These are phyloP conservation scores for Griposia aprilina DNA, from an alignment of 2,888 invertebrate genomes.

Conservation along the genomic window DNA sequence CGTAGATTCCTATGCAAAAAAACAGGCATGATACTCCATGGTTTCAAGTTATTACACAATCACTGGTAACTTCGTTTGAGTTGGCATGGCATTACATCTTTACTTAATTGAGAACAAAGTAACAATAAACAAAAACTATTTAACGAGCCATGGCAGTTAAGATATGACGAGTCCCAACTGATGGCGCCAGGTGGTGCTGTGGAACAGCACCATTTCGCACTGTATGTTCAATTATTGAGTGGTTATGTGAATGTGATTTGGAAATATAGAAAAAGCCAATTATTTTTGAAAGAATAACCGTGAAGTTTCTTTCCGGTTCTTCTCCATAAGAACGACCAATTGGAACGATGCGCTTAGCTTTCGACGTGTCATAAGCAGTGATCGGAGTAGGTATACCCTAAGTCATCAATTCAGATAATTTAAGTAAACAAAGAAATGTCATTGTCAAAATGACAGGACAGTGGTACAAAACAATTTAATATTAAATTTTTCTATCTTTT, in stretches of 20 bases:
- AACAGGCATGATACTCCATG: no score
- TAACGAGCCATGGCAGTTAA: neutral
- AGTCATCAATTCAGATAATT: no score
- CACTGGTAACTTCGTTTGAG: neutral
- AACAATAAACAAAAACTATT: no score
- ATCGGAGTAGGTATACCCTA: no score
- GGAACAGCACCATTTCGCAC: neutral
- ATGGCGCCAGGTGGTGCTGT: neutral
- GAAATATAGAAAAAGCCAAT: neutral
- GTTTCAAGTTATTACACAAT: neutral
- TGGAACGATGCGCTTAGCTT: neutral
- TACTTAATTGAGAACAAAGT: neutral
- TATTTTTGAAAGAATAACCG: neutral
- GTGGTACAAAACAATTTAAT: no score
- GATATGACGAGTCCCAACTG: neutral
- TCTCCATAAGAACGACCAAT: neutral
- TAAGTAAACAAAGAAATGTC: no score
- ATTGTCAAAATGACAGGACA: no score
- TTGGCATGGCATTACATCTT: neutral
- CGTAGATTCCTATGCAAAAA: neutral
- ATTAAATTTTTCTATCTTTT: no score
- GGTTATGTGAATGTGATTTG: neutral
- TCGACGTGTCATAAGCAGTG: neutral
- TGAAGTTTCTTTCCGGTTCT: neutral
- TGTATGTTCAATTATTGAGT: neutral